Conservation (phyloP, 2,888 invertebrate species). For the Sarcophaga variegata region DNA sequence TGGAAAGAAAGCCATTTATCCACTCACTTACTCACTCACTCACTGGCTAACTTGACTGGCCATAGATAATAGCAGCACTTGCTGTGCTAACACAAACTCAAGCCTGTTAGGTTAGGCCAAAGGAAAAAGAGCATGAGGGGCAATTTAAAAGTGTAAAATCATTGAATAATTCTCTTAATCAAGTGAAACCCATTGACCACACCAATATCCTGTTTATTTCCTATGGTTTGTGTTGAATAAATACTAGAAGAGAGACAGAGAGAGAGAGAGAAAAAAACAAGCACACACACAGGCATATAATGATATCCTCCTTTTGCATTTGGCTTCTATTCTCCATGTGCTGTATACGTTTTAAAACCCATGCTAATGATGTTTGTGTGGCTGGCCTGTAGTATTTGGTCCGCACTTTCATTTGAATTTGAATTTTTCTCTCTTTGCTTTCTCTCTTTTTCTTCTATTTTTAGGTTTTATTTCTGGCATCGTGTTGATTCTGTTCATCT, state of each 20-base stretch:
- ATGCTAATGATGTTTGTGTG: not conserved
- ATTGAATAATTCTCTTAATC: not conserved
- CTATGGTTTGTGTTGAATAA: not conserved
- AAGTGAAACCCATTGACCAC: slow-evolving; percentile 38
- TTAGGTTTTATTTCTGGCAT: slow-evolving; percentile 8
- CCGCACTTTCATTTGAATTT: not conserved
- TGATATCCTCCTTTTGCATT: not conserved
- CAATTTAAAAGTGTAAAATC: not conserved
- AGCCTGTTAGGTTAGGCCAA: no score
- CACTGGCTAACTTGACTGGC: no score
- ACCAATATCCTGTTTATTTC: slow-evolving; percentile 41
- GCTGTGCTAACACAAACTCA: no score
- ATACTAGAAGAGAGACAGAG: not conserved
- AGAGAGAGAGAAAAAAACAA: not conserved
- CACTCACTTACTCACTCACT: no score
- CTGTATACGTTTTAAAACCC: not conserved
- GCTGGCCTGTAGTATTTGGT: not conserved
- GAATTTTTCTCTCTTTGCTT: not conserved
- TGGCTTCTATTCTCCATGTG: not conserved
- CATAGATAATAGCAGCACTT: no score
- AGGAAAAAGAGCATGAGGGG: not conserved
- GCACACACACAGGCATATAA: not conserved
- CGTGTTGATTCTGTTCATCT: not conserved
- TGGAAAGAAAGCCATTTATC: slow-evolving; percentile 5
- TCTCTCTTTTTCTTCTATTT: not conserved